Evolutionary conservation across 2,888 invertebrate genomes (phyloP), one percentile per base, ranked within the genome.

Genomic region (Stenotaenia linearis): DNA sequence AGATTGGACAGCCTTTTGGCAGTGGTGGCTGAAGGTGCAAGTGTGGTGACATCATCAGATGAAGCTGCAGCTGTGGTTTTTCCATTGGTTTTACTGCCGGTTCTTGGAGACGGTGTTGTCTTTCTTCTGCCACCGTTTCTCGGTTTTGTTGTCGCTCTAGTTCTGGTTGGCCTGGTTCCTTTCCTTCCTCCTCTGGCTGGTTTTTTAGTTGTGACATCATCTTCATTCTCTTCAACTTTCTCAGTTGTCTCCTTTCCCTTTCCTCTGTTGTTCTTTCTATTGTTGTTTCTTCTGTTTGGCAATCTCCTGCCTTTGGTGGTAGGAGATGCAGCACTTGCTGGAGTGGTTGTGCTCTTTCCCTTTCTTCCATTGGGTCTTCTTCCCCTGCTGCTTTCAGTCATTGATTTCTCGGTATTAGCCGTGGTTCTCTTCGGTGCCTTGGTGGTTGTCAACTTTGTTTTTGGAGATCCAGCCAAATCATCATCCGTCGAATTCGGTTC

Each of bases 401-500:
- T 30, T 37, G 75, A 45, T 10, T 32, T 40, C 25, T 32, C 25
- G 2, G 79, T 75, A n/a, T n/a, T n/a, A n/a, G n/a, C n/a, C 5
- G 80, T 77, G 1, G 79, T 77, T 21, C 77, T 69, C 23, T 28
- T 77, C 10, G 79, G 40, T 0, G 77, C 35, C 7, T 28, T 77
- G 9, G 77, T 25, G 4, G 75, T 75, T 3, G 28, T 75, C n/a
- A n/a, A 75, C 9, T 56, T 56, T 15, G 18, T 9, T 56, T 15
- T 18, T 3, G 56, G 56, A 1, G 37, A 9, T 1, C 1, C 18
- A 2, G 18, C n/a, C 9, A 15, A 6, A 7, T 56, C 56, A 2
- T 56, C 56, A n/a, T 56, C 56, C 7, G 56, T 21, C 18, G 56
- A 2, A 56, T 56, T 56, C 0, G 23, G 37, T 10, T 37, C 56